phyloP scores from a whole-genome alignment of 53 echinoderm and acorn worm genomes.

The Mesocentrotus franciscanus region DNA sequence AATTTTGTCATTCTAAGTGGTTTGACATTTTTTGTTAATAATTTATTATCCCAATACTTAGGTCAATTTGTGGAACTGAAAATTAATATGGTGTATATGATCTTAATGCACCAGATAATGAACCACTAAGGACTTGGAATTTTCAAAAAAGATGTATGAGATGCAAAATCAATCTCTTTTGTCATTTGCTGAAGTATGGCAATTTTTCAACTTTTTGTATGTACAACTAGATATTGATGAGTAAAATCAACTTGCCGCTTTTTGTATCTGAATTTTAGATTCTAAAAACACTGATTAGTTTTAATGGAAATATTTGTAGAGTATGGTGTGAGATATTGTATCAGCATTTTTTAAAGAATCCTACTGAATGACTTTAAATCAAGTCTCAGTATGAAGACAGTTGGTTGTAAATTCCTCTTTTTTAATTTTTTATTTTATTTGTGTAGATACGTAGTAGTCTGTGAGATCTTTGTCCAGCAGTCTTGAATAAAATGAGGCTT shows the following conservation, averaged over 20 bases:
- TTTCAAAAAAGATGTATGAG: neutral
- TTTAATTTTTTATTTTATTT: slow-evolving; percentile 39
- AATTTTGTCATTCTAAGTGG: neutral
- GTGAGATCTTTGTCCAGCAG: slow-evolving; percentile 49
- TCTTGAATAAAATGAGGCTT: slow-evolving; percentile 66
- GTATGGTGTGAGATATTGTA: slow-evolving; percentile 22
- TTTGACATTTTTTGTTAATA: neutral
- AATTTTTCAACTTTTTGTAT: neutral
- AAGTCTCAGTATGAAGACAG: neutral
- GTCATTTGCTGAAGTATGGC: neutral
- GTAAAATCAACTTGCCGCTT: slow-evolving; percentile 26
- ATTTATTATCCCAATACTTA: neutral
- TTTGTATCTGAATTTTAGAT: neutral
- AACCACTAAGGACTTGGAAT: neutral
- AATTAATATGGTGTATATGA: neutral
- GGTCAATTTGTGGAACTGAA: neutral
- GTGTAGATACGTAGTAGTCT: slow-evolving; percentile 57
- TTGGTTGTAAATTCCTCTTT: slow-evolving; percentile 42
- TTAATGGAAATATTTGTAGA: slow-evolving; percentile 36
- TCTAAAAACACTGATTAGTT: neutral
- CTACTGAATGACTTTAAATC: slow-evolving; percentile 9
- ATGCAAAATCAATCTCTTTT: neutral
- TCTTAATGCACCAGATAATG: neutral
- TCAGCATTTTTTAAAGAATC: slow-evolving; percentile 33
- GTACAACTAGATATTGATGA: neutral